Evolutionary conservation across 2,888 invertebrate species (phyloP).

Genomic region (Drepana falcataria): DNA sequence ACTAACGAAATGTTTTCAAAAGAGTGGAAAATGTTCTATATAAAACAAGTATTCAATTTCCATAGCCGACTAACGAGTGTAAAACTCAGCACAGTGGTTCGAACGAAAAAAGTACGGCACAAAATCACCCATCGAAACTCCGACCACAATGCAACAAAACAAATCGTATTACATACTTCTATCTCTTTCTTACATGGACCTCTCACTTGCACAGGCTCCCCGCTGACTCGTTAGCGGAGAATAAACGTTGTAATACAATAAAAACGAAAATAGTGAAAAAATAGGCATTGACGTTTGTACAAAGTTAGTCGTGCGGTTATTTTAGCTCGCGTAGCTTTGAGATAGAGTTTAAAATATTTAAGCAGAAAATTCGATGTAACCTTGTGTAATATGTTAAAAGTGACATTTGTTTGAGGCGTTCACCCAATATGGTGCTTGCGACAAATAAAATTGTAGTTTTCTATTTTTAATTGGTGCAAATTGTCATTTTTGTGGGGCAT

Average conservation of each 20-base stretch:
- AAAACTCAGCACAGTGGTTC: slow-evolving; percentile 22
- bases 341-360: slow-evolving; percentile 23
- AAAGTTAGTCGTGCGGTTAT: slow-evolving; percentile 11
- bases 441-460: slow-evolving; percentile 64
- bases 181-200: slow-evolving; percentile 25
- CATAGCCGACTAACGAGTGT: slow-evolving; percentile 5
- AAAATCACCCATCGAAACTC: slow-evolving; percentile 23
- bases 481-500: slow-evolving; percentile 37
- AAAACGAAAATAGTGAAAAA: slow-evolving; percentile 68
- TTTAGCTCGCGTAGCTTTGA: slow-evolving; percentile 5
- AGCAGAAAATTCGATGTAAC: slow-evolving; percentile 3
- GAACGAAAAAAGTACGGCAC: slow-evolving; percentile 16
- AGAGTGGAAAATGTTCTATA: no score
- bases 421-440: slow-evolving; percentile 64
- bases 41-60: not conserved
- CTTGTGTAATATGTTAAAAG: slow-evolving; percentile 32
- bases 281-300: slow-evolving; percentile 43
- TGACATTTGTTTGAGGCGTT: slow-evolving; percentile 75
- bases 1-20: no score
- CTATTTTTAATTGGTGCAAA: slow-evolving; percentile 67
- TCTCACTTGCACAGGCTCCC: slow-evolving; percentile 50
- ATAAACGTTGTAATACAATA: slow-evolving; percentile 70
- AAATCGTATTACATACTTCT: slow-evolving; percentile 39
- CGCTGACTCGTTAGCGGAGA: slow-evolving; percentile 67
- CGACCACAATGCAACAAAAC: slow-evolving; percentile 53